phyloP scores from a whole-genome alignment of 2,797 vertebrate species.

The Gallinago solitaria region DNA sequence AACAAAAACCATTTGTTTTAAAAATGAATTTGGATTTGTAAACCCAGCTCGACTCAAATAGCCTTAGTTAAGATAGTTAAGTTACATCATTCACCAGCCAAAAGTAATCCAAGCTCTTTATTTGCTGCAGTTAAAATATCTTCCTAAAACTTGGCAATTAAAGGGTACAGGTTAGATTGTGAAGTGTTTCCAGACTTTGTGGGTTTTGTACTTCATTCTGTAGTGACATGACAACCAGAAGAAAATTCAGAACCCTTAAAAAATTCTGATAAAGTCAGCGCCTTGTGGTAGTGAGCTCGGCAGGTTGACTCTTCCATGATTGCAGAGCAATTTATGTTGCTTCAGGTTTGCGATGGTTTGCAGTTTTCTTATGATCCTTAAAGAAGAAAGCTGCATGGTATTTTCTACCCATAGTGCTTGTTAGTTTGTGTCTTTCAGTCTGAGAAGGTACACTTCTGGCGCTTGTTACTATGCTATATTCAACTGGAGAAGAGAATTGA shows the following conservation, averaged over 20 bases:
- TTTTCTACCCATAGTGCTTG: not conserved
- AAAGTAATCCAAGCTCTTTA: not conserved
- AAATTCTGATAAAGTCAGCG: not conserved
- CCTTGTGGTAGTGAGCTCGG: not conserved
- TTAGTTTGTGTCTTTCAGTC: not conserved
- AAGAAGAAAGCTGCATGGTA: not conserved
- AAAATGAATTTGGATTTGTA: not conserved
- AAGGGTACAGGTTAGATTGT: not conserved
- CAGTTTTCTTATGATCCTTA: not conserved
- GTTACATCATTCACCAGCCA: not conserved
- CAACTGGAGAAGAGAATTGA: not conserved
- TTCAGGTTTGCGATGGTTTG: not conserved
- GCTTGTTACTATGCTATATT: not conserved
- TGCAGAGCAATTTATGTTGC: not conserved
- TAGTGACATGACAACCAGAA: not conserved
- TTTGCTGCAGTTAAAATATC: not conserved
- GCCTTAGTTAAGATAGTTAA: not conserved
- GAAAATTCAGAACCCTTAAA: not conserved
- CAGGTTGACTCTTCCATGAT: not conserved
- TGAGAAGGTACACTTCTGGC: not conserved
- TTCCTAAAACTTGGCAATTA: not conserved
- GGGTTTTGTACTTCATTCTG: not conserved
- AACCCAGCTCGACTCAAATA: not conserved
- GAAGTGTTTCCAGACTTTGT: not conserved
- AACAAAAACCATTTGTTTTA: fast-evolving